Evolutionary conservation across 23 tunicate genomes (phyloP).

Genomic region (Halocynthia aurantium): DNA sequence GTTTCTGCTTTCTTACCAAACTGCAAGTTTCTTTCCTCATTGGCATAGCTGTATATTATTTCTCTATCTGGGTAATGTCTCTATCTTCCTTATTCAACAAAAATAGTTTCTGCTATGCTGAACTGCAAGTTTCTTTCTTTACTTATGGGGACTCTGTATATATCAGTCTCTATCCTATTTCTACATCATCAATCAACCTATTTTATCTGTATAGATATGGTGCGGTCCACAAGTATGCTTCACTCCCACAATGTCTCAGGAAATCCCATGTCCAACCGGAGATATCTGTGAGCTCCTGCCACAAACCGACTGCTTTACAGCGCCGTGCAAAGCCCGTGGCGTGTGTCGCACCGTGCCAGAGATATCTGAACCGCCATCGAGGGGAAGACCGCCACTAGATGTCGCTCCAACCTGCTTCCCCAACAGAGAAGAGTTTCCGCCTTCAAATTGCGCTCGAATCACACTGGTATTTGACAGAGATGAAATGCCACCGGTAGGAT

Average conservation of each 20-base stretch:
- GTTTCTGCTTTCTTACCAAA: too few relatives aligned
- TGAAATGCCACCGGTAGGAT: constrained; percentile 20
- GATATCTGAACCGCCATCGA: constrained; percentile 4
- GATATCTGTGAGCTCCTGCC: constrained; percentile 29
- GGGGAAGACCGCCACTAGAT: constrained; percentile 12
- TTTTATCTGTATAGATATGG: constrained; percentile 45
- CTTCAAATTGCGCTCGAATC: constrained; percentile 51
- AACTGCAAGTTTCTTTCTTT: not conserved
- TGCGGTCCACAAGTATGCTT: constrained; percentile 65
- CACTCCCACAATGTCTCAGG: constrained; percentile 8
- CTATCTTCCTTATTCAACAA: too few relatives aligned
- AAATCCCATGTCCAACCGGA: constrained; percentile 18
- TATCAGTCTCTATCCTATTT: not conserved
- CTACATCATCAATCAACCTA: not conserved
- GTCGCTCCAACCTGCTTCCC: constrained; percentile 42
- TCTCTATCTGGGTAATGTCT: too few relatives aligned
- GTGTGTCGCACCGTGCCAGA: constrained; percentile 30
- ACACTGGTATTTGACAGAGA: constrained; percentile 27
- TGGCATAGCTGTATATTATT: too few relatives aligned
- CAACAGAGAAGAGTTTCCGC: constrained; percentile 22
- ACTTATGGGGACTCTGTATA: not conserved
- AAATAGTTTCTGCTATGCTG: not conserved
- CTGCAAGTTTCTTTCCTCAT: too few relatives aligned
- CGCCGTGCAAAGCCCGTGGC: constrained; percentile 41
- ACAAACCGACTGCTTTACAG: constrained; percentile 45